Evolutionary conservation across 2,113 vertebrate genomes (phyloP).

Genomic region (Amblyornis subalaris): DNA sequence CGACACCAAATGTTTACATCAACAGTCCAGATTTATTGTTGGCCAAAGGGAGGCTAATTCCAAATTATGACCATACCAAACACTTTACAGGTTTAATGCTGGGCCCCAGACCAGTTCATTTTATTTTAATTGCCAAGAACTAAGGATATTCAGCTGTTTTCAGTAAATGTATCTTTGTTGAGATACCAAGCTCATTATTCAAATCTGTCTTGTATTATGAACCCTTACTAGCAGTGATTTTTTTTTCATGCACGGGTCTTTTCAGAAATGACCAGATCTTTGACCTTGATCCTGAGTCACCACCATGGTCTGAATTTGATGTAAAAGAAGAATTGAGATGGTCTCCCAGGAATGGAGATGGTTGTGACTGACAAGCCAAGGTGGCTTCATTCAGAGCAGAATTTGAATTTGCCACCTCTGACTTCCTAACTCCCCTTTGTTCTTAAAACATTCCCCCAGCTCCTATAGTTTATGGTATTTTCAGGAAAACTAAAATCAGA

Average conservation of each 20-base stretch:
- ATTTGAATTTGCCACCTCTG: background rate
- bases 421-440: background rate
- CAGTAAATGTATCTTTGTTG: background rate
- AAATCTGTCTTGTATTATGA: background rate
- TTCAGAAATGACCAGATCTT: background rate
- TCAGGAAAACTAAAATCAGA: background rate
- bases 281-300: background rate
- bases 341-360: background rate
- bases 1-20: background rate
- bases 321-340: background rate
- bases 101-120: background rate
- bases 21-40: background rate
- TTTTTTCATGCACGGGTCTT: background rate
- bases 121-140: constrained; percentile 1
- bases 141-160: constrained; percentile 4
- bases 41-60: background rate
- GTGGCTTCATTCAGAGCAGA: background rate
- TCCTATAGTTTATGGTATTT: background rate
- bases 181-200: background rate
- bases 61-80: background rate
- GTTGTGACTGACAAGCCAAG: background rate
- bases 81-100: background rate
- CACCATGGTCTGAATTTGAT: background rate
- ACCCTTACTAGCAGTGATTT: background rate
- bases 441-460: background rate